Evolutionary conservation across 2,888 invertebrate species (phyloP).

Genomic region (Embidobia sp.): DNA sequence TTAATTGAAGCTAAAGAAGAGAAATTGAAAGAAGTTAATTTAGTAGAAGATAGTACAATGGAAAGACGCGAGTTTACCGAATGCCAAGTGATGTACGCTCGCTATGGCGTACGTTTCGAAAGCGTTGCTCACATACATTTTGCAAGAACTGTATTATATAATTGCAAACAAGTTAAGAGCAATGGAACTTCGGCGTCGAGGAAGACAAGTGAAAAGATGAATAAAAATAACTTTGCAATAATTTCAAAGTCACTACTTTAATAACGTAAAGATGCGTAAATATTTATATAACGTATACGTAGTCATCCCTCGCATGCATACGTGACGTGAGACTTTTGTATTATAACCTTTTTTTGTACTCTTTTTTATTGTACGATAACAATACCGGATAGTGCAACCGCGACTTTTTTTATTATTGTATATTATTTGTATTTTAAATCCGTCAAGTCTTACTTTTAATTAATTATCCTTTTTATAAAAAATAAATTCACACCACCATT

Average conservation of each 20-base stretch:
- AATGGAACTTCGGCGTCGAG: constrained; percentile 25
- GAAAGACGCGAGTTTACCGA: constrained; percentile 33
- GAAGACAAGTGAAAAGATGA: constrained; percentile 22
- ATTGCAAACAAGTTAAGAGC: constrained; percentile 43
- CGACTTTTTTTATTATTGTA: constrained; percentile 28
- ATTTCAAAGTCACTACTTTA: constrained; percentile 70
- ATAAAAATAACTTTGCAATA: constrained; percentile 73
- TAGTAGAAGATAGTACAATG: constrained; percentile 64
- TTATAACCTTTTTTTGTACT: constrained; percentile 63
- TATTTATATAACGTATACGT: constrained; percentile 77
- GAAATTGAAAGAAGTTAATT: constrained; percentile 25
- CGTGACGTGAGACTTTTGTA: constrained; percentile 73
- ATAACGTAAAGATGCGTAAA: constrained; percentile 70
- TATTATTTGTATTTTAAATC: constrained; percentile 16
- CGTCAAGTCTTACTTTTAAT: constrained; percentile 28
- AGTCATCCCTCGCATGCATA: constrained; percentile 73
- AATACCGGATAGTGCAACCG: constrained; percentile 51
- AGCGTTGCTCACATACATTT: constrained; percentile 48
- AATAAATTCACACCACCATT: neutral
- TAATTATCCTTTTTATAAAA: constrained; percentile 9
- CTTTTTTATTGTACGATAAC: constrained; percentile 39
- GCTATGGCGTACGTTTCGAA: constrained; percentile 13
- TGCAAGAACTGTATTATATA: constrained; percentile 39
- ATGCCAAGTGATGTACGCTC: constrained; percentile 35
- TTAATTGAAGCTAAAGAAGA: constrained; percentile 23